Evolutionary conservation across 2,797 vertebrate species (phyloP).

Genomic region (Percopsis omiscomaycus): DNA sequence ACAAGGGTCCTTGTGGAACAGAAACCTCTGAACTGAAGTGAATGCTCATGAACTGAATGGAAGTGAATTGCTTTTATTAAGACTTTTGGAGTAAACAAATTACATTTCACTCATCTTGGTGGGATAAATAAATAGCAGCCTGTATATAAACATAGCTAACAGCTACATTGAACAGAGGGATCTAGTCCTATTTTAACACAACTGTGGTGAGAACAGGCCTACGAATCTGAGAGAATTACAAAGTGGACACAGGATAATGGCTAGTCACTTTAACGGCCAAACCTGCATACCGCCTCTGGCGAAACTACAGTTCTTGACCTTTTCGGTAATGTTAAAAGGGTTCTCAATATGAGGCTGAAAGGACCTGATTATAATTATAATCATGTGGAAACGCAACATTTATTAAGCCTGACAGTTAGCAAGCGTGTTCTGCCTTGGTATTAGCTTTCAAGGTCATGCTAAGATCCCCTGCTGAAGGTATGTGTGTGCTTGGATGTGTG

Average conservation of each 20-base stretch:
- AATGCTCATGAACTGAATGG: no score
- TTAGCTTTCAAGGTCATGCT: constrained; percentile 21
- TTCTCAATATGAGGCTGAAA: not conserved
- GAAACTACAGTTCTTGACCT: not conserved
- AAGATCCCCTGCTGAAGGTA: constrained; percentile 7
- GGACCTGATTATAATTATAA: not conserved
- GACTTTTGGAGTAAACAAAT: no score
- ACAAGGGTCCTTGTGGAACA: not conserved
- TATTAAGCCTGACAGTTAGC: not conserved
- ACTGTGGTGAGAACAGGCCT: no score
- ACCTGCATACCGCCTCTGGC: not conserved
- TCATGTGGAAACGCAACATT: constrained; percentile 3
- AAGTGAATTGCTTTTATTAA: no score
- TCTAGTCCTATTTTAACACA: no score
- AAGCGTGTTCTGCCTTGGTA: not conserved
- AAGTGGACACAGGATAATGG: no score
- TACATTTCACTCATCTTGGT: no score
- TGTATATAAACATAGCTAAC: no score
- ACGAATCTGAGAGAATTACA: no score
- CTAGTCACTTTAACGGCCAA: not conserved
- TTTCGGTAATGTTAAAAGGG: constrained; percentile 11
- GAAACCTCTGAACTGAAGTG: no score
- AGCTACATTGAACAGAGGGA: no score
- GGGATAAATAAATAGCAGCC: no score
- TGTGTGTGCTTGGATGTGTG: not conserved